A percentile compares a stretch with the other conserved stretches of the same genome.
phyloP scores from a whole-genome alignment of 1,140 invertebrate species.

The Hypothenemus hampei region DNA sequence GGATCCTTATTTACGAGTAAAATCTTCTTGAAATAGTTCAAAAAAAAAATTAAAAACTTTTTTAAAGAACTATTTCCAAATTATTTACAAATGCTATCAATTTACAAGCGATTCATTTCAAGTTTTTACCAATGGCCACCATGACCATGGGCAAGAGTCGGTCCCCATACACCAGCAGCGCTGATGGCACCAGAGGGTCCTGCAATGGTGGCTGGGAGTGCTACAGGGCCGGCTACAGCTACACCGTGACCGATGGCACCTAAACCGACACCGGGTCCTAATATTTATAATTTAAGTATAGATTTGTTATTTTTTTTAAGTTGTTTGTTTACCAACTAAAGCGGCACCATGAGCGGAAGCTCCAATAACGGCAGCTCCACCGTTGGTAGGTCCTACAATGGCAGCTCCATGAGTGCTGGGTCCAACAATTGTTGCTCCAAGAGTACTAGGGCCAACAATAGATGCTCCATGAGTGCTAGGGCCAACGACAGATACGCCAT shows the following conservation, averaged over 20 bases:
- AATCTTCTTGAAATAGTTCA: conserved; percentile 11
- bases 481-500: conserved; percentile 10
- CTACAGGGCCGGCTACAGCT: conserved; percentile 23
- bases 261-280: conserved; percentile 9
- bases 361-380: conserved; percentile 16
- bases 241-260: conserved; percentile 25
- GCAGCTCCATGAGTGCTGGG: conserved; percentile 9
- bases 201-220: conserved; percentile 21
- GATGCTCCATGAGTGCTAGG: conserved; percentile 8
- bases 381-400: conserved; percentile 8
- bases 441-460: conserved; percentile 13
- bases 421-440: conserved; percentile 9
- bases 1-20: conserved; percentile 4
- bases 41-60: conserved; percentile 2
- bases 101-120: too few relatives aligned
- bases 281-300: neutral
- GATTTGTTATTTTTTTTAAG: too few relatives aligned
- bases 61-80: conserved; percentile 1
- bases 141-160: conserved; percentile 27
- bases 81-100: conserved; percentile 14
- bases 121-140: conserved; percentile 26
- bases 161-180: conserved; percentile 27
- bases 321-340: too few relatives aligned
- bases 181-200: conserved; percentile 19
- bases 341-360: too few relatives aligned